A percentile compares a stretch with the other conserved stretches of the same genome.
Evolutionary conservation across 2,888 invertebrate species (phyloP).

Genomic region (Calliphora vomitoria): DNA sequence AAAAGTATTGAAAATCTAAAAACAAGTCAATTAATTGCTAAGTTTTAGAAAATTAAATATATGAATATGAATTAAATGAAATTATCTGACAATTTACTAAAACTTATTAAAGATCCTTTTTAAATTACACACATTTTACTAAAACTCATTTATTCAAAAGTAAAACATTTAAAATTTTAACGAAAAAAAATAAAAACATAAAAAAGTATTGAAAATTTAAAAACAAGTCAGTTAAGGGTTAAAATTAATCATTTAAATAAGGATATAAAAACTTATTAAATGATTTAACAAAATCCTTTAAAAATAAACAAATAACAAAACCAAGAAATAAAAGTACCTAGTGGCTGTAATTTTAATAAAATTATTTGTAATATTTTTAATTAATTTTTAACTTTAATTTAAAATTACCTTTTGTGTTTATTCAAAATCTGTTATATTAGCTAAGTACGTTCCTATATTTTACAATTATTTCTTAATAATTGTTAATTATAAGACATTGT

Average conservation of each 20-base stretch:
- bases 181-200: too few relatives aligned
- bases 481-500: constrained; percentile 42
- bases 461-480: constrained; percentile 42
- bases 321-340: constrained; percentile 31
- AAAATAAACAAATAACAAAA: constrained; percentile 5
- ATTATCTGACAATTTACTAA: too few relatives aligned
- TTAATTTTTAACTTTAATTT: constrained; percentile 29
- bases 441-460: constrained; percentile 53
- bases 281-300: not conserved
- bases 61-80: too few relatives aligned
- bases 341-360: constrained; percentile 69
- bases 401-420: constrained; percentile 7
- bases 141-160: not conserved
- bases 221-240: not conserved
- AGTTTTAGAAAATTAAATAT: too few relatives aligned
- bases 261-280: not conserved
- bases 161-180: not conserved
- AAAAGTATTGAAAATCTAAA: too few relatives aligned
- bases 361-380: constrained; percentile 31
- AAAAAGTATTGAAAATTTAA: not conserved
- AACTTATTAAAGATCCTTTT: too few relatives aligned
- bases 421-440: constrained; percentile 13
- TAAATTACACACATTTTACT: not conserved
- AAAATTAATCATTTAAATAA: not conserved
- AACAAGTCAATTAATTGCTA: too few relatives aligned